Evolutionary conservation across 1,140 invertebrate species (phyloP).

Genomic region (Potamilus streckersoni): DNA sequence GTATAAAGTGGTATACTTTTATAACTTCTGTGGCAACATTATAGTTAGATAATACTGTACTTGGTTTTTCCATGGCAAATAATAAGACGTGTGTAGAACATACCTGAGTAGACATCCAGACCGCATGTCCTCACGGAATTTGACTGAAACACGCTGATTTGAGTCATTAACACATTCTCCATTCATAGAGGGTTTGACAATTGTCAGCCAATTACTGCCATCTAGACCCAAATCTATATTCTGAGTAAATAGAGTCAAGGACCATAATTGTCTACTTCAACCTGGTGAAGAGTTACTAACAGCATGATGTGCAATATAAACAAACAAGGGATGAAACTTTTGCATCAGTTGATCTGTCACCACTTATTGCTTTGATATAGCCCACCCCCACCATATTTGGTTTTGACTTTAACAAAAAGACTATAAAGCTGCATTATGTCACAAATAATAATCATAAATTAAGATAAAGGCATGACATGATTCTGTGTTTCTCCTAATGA

Average conservation of each 20-base stretch:
- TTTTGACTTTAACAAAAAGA: neutral
- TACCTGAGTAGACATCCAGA: slow-evolving; percentile 47
- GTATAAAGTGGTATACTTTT: neutral
- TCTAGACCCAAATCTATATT: slow-evolving; percentile 10
- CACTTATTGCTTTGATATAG: neutral
- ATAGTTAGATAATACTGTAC: neutral
- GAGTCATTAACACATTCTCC: slow-evolving; percentile 29
- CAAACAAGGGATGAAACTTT: too few relatives aligned
- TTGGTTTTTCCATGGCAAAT: neutral
- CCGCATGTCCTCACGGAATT: slow-evolving; percentile 42
- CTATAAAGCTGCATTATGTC: neutral
- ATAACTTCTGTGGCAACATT: neutral
- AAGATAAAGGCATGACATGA: too few relatives aligned
- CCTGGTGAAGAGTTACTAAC: too few relatives aligned
- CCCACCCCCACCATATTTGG: neutral
- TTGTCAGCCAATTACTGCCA: slow-evolving; percentile 24
- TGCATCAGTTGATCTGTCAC: too few relatives aligned
- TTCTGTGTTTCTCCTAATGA: too few relatives aligned
- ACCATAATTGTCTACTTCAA: neutral
- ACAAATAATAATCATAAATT: neutral
- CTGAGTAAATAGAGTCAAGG: slow-evolving; percentile 8
- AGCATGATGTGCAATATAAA: too few relatives aligned
- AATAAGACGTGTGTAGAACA: neutral
- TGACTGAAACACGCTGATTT: slow-evolving; percentile 22
- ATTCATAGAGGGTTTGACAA: slow-evolving; percentile 27